These are phyloP conservation scores for Typhlichthys subterraneus DNA, from an alignment of 2,797 vertebrate genomes.

Conservation along the genomic window DNA sequence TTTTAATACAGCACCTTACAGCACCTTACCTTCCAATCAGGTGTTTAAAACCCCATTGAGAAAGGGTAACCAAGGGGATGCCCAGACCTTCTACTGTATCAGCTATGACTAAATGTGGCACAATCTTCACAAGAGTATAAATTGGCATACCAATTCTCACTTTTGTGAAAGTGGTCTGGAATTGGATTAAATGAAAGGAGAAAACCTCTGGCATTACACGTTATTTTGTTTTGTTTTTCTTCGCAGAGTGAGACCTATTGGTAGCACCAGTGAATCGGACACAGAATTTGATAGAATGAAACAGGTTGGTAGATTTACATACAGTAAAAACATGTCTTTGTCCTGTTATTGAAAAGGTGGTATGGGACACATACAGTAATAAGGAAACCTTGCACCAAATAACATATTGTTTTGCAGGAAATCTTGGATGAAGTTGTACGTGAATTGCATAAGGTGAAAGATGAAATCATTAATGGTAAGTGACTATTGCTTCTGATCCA, in stretches of 20 bases:
- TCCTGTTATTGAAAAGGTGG: background rate
- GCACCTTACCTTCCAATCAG: too few relatives aligned
- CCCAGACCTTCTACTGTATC: too few relatives aligned
- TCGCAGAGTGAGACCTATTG: slow-evolving; percentile 91
- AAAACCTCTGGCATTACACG: too few relatives aligned
- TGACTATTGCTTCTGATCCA: background rate
- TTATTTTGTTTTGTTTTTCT: slow-evolving; percentile 2
- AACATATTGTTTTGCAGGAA: slow-evolving; percentile 78
- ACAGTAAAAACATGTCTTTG: background rate
- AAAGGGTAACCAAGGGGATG: too few relatives aligned
- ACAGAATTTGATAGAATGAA: slow-evolving; percentile 98
- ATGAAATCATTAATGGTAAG: slow-evolving; percentile 98
- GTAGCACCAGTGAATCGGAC: slow-evolving; percentile 90
- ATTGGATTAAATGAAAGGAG: too few relatives aligned
- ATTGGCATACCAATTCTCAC: too few relatives aligned
- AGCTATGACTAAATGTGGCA: too few relatives aligned
- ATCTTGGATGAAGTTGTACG: slow-evolving; percentile 98
- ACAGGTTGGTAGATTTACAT: slow-evolving; percentile 80
- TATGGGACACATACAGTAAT: background rate
- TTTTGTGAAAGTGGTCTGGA: too few relatives aligned
- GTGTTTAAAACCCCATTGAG: too few relatives aligned
- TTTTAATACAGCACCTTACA: too few relatives aligned
- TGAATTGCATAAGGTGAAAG: slow-evolving; percentile 98
- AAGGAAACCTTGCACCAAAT: background rate
- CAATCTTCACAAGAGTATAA: too few relatives aligned